Base-by-base conservation (phyloP, 2,113 vertebrate species). In the Osmerus mordax region DNA sequence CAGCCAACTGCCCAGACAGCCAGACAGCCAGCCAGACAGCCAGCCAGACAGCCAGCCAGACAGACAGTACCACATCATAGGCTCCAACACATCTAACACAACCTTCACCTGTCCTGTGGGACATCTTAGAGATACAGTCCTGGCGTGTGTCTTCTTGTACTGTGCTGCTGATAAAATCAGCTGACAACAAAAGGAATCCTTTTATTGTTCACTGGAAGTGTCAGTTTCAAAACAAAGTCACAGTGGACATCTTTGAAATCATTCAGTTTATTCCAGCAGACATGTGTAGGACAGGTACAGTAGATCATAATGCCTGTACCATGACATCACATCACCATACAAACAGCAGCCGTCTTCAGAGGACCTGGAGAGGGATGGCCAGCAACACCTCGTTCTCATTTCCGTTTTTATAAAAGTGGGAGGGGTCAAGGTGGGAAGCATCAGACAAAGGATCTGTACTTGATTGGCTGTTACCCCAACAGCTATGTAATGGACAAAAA, bases 331-430 rank as follows among this genome's bases (percentile, higher is more conserved):
- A 79, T 72, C 54, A 72, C 72, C 58, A 83, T 69, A 83, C 28
- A 87, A 82, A 86, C 68, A 64, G 75, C 2, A 47, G 71, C 69
- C 74, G 72, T 81, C 62, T 79, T 86, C 75, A 74, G 56, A 76
- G 75, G 74, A 82, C 78, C 83, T 80, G 75, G 87, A 88, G 89
- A 91, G 90, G 87, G 88, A 89, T 90, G 91, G 88, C 92, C 91
- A 78, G 91, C 91, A 92, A 88, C 91, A 80, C 91, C 87, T 90
- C 87, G 78, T 81, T 84, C 63, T 87, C 73, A 75, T 78, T 69
- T 63, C 73, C 79, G 80, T 71, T 52, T 75, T 67, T 78, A 69
- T 74, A 65, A 65, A 76, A 62, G 78, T 72, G 83, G 52, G 78
- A 73, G 70, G 51, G 81, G 79, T 81, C 81, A 76, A 74, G 75